Evolutionary conservation across 2,888 invertebrate genomes (phyloP).

Genomic region (Gisinianus flammeolus): DNA sequence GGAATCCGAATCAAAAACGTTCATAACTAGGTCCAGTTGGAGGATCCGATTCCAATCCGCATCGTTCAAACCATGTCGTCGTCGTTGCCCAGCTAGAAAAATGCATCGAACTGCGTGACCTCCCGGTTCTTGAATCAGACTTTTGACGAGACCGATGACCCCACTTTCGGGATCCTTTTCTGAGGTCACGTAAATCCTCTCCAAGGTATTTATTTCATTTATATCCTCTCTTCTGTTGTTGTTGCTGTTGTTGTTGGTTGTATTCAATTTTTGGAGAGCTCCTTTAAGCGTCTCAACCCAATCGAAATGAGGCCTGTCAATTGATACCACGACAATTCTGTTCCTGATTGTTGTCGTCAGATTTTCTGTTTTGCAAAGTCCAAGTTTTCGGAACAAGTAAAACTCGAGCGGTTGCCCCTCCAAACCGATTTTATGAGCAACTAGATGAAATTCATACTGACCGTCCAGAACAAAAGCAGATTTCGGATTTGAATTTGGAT

Average conservation of each 20-base stretch:
- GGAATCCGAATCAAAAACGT: conserved; percentile 65
- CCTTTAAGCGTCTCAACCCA: conserved; percentile 84
- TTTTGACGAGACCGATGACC: conserved; percentile 66
- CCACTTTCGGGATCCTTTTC: conserved; percentile 62
- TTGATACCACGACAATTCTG: conserved; percentile 67
- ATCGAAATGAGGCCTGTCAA: conserved; percentile 71
- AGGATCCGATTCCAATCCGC: conserved; percentile 3
- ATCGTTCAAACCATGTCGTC: neutral
- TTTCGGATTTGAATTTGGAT: no score
- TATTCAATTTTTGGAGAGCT: conserved; percentile 69
- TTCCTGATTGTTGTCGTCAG: no score
- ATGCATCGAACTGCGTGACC: conserved; percentile 62
- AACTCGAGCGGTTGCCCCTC: neutral
- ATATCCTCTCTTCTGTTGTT: no score
- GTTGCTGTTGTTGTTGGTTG: no score
- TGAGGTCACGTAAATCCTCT: conserved; percentile 6
- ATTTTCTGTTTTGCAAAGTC: conserved; percentile 56
- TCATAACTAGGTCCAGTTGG: conserved; percentile 36
- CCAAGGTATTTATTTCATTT: neutral
- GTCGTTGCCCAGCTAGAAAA: neutral
- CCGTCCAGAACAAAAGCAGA: conserved; percentile 67
- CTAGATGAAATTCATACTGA: conserved; percentile 69
- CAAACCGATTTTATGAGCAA: neutral
- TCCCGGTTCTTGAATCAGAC: conserved; percentile 64
- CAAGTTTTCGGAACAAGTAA: conserved; percentile 12